Conservation (phyloP, 2,113 vertebrate genomes). For the Gorsachius goisagi region DNA sequence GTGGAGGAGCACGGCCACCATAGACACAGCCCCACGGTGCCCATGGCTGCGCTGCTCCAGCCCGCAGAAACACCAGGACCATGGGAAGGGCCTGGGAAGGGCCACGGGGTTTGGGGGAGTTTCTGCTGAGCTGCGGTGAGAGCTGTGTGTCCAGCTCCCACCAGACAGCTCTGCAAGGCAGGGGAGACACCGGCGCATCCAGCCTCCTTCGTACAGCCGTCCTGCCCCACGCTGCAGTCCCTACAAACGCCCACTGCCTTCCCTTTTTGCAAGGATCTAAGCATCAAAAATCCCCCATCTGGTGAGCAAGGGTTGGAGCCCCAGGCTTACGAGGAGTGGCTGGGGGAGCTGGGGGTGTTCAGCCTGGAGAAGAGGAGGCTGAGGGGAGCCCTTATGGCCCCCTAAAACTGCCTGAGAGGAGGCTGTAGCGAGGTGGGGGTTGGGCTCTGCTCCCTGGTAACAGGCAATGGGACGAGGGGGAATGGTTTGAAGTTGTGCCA, state of each 20-base stretch:
- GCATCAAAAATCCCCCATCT: background rate
- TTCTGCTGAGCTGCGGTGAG: background rate
- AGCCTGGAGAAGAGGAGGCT: no score
- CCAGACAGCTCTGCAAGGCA: background rate
- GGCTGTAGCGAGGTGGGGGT: no score
- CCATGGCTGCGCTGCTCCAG: background rate
- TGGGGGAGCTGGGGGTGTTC: no score
- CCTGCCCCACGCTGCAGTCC: no score
- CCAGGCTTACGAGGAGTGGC: no score
- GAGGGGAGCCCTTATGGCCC: no score
- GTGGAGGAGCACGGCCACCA: background rate
- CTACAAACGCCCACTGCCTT: fast-evolving
- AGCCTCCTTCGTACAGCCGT: fast-evolving
- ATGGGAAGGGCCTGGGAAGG: background rate
- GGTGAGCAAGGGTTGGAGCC: background rate
- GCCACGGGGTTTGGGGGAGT: no score
- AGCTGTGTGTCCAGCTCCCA: background rate
- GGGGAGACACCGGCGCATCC: background rate
- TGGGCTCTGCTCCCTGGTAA: no score
- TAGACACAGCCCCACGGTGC: fast-evolving
- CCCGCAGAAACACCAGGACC: background rate
- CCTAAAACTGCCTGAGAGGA: no score
- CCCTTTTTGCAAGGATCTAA: background rate
- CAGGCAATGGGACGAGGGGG: no score
- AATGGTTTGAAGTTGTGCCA: no score